Evolutionary conservation across 2,888 invertebrate species (phyloP).

Genomic region (Steinernema carpocapsae): DNA sequence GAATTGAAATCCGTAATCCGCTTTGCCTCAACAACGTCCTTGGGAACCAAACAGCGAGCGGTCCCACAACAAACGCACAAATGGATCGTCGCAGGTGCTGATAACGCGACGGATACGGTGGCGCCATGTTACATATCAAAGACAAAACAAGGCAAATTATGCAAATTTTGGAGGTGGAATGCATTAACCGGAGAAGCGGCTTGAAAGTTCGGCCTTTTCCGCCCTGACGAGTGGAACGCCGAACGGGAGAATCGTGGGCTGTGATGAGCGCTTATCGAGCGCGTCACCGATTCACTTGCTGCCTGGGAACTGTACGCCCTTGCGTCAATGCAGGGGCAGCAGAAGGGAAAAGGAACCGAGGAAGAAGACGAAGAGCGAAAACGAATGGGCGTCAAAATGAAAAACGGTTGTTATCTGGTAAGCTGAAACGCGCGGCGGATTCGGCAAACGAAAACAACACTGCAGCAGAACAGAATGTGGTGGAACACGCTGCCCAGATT

Average conservation of each 20-base stretch:
- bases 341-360: background rate
- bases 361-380: background rate
- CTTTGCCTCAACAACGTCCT: background rate
- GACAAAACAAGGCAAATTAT: no score
- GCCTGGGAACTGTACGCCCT: slow-evolving; percentile 10
- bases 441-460: no score
- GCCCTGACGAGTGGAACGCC: background rate
- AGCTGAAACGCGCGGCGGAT: background rate
- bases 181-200: background rate
- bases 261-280: slow-evolving; percentile 17
- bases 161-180: background rate
- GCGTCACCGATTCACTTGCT: slow-evolving; percentile 23
- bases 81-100: no score
- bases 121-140: no score
- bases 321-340: background rate
- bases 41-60: background rate
- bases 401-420: background rate
- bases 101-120: no score
- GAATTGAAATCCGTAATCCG: background rate
- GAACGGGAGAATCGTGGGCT: background rate
- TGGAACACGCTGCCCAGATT: no score
- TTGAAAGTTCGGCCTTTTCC: background rate
- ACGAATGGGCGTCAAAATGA: background rate
- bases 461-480: no score
- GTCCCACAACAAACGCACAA: background rate